phyloP scores from a whole-genome alignment of 1,140 invertebrate species.

The Propsilocerus akamusi region DNA sequence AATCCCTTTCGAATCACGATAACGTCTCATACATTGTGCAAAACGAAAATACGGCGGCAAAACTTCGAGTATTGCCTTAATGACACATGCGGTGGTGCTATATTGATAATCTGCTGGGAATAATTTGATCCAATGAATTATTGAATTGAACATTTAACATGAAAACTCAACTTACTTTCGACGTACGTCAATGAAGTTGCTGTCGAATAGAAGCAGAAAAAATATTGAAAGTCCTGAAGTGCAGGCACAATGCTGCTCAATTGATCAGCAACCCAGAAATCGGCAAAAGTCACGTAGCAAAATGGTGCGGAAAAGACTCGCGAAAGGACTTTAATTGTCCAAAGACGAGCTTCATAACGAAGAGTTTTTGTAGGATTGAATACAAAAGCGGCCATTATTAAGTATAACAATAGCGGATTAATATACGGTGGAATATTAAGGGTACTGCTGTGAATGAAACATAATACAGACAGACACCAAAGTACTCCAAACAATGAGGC shows the following conservation, averaged over 20 bases:
- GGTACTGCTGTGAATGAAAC: constrained; percentile 45
- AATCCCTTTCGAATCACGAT: constrained; percentile 68
- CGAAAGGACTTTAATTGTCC: constrained; percentile 31
- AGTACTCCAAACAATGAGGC: constrained; percentile 68
- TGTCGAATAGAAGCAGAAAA: constrained; percentile 63
- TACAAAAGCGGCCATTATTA: constrained; percentile 51
- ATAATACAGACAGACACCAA: constrained; percentile 53
- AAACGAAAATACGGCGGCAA: constrained; percentile 95
- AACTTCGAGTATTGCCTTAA: constrained; percentile 66
- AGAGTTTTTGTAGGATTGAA: constrained; percentile 67
- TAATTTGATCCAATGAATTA: constrained; percentile 5
- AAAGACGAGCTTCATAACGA: constrained; percentile 53
- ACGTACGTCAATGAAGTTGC: constrained; percentile 48
- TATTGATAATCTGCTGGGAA: constrained; percentile 29
- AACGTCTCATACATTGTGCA: constrained; percentile 90
- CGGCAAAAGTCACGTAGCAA: constrained; percentile 90
- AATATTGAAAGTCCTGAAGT: constrained; percentile 86
- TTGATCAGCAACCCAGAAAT: constrained; percentile 99
- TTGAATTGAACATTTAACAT: constrained; percentile 5
- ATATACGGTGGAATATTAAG: constrained; percentile 60
- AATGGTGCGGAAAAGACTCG: constrained; percentile 83
- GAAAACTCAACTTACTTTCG: constrained; percentile 23
- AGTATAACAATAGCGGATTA: constrained; percentile 52
- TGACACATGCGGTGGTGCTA: constrained; percentile 36
- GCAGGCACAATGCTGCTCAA: constrained; percentile 83